phyloP scores from a whole-genome alignment of 2,888 invertebrate genomes.

The Heterodera filipjevi region DNA sequence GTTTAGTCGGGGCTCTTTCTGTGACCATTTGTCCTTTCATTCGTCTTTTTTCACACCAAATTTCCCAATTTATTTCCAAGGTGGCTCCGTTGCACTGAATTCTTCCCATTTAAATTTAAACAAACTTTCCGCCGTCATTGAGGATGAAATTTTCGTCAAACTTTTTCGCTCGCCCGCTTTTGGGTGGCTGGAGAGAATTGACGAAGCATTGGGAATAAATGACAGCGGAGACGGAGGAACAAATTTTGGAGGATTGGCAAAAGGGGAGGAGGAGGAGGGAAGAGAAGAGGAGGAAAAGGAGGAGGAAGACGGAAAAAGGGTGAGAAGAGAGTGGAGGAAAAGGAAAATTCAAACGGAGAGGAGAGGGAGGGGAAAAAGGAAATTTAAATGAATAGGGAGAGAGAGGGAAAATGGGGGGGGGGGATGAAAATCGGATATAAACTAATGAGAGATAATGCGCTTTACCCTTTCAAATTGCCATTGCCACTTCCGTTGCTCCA shows the following conservation, averaged over 20 bases:
- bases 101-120: constrained; percentile 50
- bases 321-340: too few relatives aligned
- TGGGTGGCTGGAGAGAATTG: constrained; percentile 39
- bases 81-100: constrained; percentile 54
- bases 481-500: too few relatives aligned
- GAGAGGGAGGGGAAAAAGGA: neutral
- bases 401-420: neutral
- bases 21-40: too few relatives aligned
- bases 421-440: neutral
- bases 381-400: neutral
- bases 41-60: too few relatives aligned
- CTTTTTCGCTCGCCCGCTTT: constrained; percentile 46
- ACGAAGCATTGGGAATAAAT: constrained; percentile 19
- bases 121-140: constrained; percentile 37
- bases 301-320: too few relatives aligned
- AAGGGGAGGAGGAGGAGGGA: neutral
- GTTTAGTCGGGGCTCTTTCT: too few relatives aligned
- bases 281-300: constrained; percentile 33
- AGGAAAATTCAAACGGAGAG: neutral
- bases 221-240: constrained; percentile 33
- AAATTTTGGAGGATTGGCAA: neutral
- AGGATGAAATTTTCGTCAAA: constrained; percentile 41
- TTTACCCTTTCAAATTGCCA: constrained; percentile 2
- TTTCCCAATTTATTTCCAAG: constrained; percentile 28
- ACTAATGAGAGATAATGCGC: too few relatives aligned